phyloP scores from a whole-genome alignment of 1,140 invertebrate species.

The Temnothorax longispinosus region DNA sequence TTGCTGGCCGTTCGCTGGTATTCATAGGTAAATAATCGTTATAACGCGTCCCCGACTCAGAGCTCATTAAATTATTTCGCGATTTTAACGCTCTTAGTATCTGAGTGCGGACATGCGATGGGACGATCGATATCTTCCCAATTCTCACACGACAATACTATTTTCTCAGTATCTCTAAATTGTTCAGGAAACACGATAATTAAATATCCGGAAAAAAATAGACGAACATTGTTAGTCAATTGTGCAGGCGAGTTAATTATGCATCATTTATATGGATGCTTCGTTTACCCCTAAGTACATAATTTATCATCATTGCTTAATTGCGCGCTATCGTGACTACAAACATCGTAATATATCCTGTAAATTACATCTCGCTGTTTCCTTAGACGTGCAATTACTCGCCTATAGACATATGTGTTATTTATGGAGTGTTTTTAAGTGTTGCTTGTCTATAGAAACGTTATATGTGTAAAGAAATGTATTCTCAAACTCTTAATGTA shows the following conservation, averaged over 20 bases:
- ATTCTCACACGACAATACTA: not conserved
- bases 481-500: not conserved
- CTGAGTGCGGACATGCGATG: not conserved
- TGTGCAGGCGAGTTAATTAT: conserved; percentile 15
- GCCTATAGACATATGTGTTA: not conserved
- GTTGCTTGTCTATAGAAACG: not conserved
- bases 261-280: conserved; percentile 15
- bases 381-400: not conserved
- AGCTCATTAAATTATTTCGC: conserved; percentile 33
- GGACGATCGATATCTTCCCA: not conserved
- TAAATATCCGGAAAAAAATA: not conserved
- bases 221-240: conserved; percentile 12
- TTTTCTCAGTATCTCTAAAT: not conserved
- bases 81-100: not conserved
- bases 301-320: conserved; percentile 38
- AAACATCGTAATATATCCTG: conserved; percentile 16
- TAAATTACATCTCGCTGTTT: conserved; percentile 13
- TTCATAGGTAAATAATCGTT: not conserved
- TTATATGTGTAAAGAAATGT: not conserved
- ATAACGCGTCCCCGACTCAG: not conserved
- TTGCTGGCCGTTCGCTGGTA: not conserved
- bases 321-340: conserved; percentile 17
- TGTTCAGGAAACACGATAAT: not conserved
- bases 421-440: not conserved
- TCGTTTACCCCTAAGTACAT: conserved; percentile 4